These are phyloP conservation scores for Cryptosula pallasiana DNA, from an alignment of 2,888 invertebrate genomes.

Conservation along the genomic window DNA sequence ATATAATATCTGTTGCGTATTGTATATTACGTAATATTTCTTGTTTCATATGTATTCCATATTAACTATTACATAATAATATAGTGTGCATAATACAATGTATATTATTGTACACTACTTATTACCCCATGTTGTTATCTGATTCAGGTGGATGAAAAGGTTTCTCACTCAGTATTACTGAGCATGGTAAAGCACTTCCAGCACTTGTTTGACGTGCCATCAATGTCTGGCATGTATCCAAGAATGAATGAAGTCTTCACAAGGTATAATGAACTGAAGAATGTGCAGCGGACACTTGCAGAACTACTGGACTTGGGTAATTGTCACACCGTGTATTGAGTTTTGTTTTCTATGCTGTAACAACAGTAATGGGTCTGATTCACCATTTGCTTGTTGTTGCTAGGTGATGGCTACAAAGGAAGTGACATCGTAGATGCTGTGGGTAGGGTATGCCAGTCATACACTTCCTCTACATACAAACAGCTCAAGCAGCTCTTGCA, in stretches of 20 bases:
- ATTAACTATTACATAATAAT: too few relatives aligned
- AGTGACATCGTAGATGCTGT: conserved; percentile 44
- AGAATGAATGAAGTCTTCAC: conserved; percentile 51
- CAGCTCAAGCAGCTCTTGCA: conserved; percentile 42
- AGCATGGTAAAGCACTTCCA: conserved; percentile 49
- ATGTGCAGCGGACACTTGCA: conserved; percentile 43
- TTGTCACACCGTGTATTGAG: conserved; percentile 23
- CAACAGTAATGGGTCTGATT: too few relatives aligned
- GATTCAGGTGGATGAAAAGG: not conserved
- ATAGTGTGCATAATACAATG: too few relatives aligned
- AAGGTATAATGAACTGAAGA: conserved; percentile 44
- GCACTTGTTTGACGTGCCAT: conserved; percentile 47
- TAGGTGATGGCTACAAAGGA: conserved; percentile 36
- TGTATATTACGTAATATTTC: too few relatives aligned
- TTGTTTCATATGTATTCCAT: too few relatives aligned
- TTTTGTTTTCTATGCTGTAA: not conserved
- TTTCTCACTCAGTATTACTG: conserved; percentile 34
- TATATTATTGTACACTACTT: not conserved
- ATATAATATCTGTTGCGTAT: too few relatives aligned
- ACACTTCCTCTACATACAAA: conserved; percentile 40
- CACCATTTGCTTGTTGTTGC: too few relatives aligned
- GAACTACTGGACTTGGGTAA: conserved; percentile 43
- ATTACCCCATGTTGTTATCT: too few relatives aligned
- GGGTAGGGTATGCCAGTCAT: conserved; percentile 38
- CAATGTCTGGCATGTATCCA: conserved; percentile 44